phyloP scores from a whole-genome alignment of 2,797 vertebrate genomes.

The Rallus crepitans region DNA sequence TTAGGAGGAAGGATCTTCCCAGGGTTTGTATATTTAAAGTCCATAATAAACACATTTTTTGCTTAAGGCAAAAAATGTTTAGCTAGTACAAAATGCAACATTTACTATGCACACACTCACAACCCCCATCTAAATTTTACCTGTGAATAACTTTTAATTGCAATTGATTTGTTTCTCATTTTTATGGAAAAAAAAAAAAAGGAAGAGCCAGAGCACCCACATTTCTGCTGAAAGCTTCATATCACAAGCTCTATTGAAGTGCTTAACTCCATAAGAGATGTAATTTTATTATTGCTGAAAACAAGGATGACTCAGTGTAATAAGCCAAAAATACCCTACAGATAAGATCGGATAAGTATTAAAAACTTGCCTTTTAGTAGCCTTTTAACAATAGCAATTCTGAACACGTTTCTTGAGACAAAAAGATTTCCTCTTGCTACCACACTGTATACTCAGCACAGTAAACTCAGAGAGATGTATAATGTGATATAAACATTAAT shows the following conservation, averaged over 20 bases:
- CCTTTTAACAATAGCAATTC: slow-evolving; percentile 67
- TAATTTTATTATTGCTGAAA: slow-evolving; percentile 28
- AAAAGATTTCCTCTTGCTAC: slow-evolving; percentile 72
- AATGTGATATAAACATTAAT: slow-evolving; percentile 85
- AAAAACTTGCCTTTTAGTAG: slow-evolving; percentile 42
- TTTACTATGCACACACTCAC: background rate
- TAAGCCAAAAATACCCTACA: slow-evolving; percentile 46
- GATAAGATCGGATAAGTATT: slow-evolving; percentile 61
- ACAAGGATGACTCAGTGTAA: background rate
- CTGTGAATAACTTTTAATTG: background rate
- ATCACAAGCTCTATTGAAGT: slow-evolving; percentile 6
- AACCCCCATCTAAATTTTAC: background rate
- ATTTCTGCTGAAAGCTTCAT: background rate
- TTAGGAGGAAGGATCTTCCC: background rate
- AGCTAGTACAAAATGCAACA: background rate
- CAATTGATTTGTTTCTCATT: background rate
- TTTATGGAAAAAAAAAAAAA: background rate
- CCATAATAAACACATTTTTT: background rate
- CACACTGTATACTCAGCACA: slow-evolving; percentile 56
- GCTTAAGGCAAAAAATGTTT: background rate
- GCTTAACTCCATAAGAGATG: slow-evolving; percentile 1
- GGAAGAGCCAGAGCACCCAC: background rate
- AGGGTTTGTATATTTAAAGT: background rate
- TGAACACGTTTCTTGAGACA: slow-evolving; percentile 61
- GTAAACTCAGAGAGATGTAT: slow-evolving; percentile 80